Evolutionary conservation across 2,113 vertebrate species (phyloP), one percentile per base, ranked within the genome.

Genomic region (Emydura subglobosa): DNA sequence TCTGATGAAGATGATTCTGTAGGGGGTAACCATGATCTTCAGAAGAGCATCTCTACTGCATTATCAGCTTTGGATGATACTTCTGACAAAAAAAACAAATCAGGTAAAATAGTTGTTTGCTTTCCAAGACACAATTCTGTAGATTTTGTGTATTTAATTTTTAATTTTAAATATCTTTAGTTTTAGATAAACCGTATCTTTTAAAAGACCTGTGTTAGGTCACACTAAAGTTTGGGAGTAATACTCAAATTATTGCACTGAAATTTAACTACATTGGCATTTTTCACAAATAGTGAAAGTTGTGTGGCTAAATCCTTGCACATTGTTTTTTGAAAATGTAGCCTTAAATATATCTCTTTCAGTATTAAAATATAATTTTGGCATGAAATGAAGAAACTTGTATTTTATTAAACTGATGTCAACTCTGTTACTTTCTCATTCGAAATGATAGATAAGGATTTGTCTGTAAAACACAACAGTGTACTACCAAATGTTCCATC

Each of bases 1-100:
- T 99, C 99, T 8, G 99, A 99, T 93, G 99, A 99, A 90, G 99
- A 99, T 79, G 99, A 99, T 96, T 99, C 99, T 89, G 99, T 99
- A 59, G 98, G 98, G 27, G 99, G 98, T 96, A 99, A 99, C 97
- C 99, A 99, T 7, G 99, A 99, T 88, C 98, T 99, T 97, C 99
- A 99, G 95, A 99, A 99, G 98, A 99, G 98, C 96, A 98, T 99
- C 92, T 98, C 98, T 88, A 98, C 99, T 87, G 99, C 99, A 0
- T 98, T 99, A 82, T 98, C 99, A 76, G 98, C 99, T 88, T 97
- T 99, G 97, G 99, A 99, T 96, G 98, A 99, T 93, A 96, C 98
- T 83, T 98, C 99, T 83, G 99, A 99, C 89, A 99, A 98, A 95
- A 99, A 98, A 97, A 98, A 95, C 83, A 99, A 98, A 96, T 90